phyloP scores from a whole-genome alignment of 2,888 invertebrate species.

The Euplexia lucipara region DNA sequence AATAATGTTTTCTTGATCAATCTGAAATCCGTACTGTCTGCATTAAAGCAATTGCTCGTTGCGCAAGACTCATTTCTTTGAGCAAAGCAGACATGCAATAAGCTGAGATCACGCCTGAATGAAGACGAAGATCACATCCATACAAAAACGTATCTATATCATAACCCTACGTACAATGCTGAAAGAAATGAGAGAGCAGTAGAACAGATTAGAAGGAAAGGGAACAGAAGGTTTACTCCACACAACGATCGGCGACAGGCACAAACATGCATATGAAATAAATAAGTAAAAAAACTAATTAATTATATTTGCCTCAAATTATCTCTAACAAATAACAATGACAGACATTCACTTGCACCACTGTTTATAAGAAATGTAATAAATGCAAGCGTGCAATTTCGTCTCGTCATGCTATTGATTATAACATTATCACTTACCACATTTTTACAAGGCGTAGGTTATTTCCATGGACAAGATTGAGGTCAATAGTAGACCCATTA shows the following conservation, averaged over 20 bases:
- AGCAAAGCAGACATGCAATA: slow-evolving; percentile 21
- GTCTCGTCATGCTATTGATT: too few relatives aligned
- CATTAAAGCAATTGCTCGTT: slow-evolving; percentile 8
- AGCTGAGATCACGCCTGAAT: slow-evolving; percentile 22
- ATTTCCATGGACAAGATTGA: too few relatives aligned
- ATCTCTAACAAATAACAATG: too few relatives aligned
- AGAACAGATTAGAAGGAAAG: background rate
- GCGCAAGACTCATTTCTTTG: slow-evolving; percentile 4
- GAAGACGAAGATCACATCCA: slow-evolving; percentile 23
- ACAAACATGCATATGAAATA: too few relatives aligned
- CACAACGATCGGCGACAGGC: background rate
- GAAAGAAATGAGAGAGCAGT: slow-evolving; percentile 34
- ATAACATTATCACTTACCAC: too few relatives aligned
- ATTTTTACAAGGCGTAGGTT: too few relatives aligned
- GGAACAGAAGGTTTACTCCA: background rate
- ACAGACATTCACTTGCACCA: too few relatives aligned
- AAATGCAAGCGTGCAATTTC: slow-evolving; percentile 1
- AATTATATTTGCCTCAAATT: too few relatives aligned
- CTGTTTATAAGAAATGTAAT: too few relatives aligned
- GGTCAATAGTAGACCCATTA: too few relatives aligned
- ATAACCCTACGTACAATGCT: background rate
- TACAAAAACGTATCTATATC: slow-evolving; percentile 1
- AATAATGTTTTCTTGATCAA: background rate
- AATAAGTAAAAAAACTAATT: too few relatives aligned
- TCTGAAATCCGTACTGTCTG: background rate